These are phyloP conservation scores for Gisinianus flammeolus DNA, from an alignment of 2,888 invertebrate species.

Conservation along the genomic window DNA sequence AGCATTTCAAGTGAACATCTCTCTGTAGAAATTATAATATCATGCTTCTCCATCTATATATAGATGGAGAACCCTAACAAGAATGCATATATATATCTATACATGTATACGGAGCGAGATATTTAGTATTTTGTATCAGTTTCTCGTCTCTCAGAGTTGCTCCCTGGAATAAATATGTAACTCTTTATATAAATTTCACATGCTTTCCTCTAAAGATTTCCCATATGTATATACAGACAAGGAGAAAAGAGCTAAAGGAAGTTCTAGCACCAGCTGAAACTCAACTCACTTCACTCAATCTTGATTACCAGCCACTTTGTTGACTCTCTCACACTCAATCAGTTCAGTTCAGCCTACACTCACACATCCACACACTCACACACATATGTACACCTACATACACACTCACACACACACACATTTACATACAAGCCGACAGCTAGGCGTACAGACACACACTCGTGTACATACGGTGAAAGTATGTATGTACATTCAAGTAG, in stretches of 20 bases:
- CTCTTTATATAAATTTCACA: conserved; percentile 1
- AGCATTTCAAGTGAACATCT: background rate
- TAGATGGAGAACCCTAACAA: background rate
- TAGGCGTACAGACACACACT: background rate
- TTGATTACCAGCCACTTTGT: conserved; percentile 21
- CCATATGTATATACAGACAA: background rate
- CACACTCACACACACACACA: background rate
- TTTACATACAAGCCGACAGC: background rate
- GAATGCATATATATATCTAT: background rate
- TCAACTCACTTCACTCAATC: conserved; percentile 21
- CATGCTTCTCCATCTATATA: conserved; percentile 5
- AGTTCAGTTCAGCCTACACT: conserved; percentile 6
- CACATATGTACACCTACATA: background rate
- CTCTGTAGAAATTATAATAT: conserved; percentile 8
- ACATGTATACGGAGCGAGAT: background rate
- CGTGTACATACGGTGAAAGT: background rate
- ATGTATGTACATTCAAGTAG: no score
- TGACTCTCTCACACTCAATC: conserved; percentile 19
- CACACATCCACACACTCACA: background rate
- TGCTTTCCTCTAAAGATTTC: conserved; percentile 1
- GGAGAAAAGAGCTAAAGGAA: background rate
- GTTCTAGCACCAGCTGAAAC: conserved; percentile 8
- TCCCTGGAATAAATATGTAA: conserved; percentile 6
- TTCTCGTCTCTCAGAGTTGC: conserved; percentile 1
- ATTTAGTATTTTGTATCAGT: conserved; percentile 8